phyloP scores from a whole-genome alignment of 2,113 vertebrate genomes.

The Leptodactylus fuscus region DNA sequence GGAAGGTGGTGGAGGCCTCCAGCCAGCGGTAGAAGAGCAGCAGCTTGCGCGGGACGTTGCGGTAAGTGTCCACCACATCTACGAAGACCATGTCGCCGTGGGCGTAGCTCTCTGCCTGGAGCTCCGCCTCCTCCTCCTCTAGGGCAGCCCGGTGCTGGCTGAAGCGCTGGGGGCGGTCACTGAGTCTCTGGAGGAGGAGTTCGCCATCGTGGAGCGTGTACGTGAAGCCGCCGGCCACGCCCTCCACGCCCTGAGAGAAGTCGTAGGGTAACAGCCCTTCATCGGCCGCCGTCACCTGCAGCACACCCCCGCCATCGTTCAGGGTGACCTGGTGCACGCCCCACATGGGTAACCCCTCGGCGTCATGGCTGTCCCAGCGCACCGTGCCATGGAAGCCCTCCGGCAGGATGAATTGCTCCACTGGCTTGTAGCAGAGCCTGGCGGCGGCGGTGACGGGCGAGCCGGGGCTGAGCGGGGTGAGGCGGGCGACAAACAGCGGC shows the following conservation, averaged over 20 bases:
- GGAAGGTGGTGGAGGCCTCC: conserved; percentile 58
- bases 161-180: conserved; percentile 79
- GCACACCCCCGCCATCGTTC: conserved; percentile 89
- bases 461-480: background rate
- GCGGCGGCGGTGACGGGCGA: conserved; percentile 35
- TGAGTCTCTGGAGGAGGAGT: conserved; percentile 79
- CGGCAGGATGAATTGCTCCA: conserved; percentile 96
- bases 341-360: conserved; percentile 79
- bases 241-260: conserved; percentile 87
- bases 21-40: conserved; percentile 95
- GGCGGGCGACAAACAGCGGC: background rate
- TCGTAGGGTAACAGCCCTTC: conserved; percentile 88
- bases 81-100: conserved; percentile 92
- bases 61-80: conserved; percentile 94
- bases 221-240: conserved; percentile 93
- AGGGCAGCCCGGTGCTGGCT: conserved; percentile 73
- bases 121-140: conserved; percentile 78
- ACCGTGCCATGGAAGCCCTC: conserved; percentile 98
- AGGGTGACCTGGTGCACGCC: conserved; percentile 82
- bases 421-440: conserved; percentile 95
- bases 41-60: conserved; percentile 93
- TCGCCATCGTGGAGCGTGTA: conserved; percentile 91
- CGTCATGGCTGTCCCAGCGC: conserved; percentile 92
- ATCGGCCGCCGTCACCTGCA: conserved; percentile 86
- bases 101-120: conserved; percentile 83